Conservation (phyloP, 2,888 invertebrate species). For the Automeris io region DNA sequence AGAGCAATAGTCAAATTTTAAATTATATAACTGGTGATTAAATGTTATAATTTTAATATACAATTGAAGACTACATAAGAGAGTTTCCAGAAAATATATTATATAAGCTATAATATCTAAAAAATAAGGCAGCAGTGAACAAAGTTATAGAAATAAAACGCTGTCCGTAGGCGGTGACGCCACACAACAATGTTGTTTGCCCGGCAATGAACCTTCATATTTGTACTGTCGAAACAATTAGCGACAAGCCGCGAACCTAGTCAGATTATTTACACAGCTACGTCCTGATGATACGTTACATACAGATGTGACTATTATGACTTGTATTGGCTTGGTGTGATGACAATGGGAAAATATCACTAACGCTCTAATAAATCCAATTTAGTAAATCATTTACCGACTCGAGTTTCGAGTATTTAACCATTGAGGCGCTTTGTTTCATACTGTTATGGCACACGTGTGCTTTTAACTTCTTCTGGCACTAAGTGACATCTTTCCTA, state of each 20-base stretch:
- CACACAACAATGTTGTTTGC: constrained; percentile 48
- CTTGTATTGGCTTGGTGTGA: constrained; percentile 11
- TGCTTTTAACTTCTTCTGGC: constrained; percentile 20
- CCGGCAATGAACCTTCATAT: constrained; percentile 72
- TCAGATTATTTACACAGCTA: constrained; percentile 34
- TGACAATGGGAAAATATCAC: constrained; percentile 9
- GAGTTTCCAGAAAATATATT: too few species aligned
- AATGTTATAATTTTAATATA: too few species aligned
- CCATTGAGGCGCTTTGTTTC: not conserved
- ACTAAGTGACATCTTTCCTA: constrained; percentile 19
- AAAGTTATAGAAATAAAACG: constrained; percentile 18
- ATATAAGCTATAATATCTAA: too few species aligned
- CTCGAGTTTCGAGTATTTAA: not conserved
- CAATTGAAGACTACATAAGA: too few species aligned
- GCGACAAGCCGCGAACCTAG: constrained; percentile 51
- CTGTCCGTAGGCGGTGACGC: constrained; percentile 42
- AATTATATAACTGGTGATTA: too few species aligned
- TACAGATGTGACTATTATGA: constrained; percentile 9
- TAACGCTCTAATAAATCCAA: constrained; percentile 7
- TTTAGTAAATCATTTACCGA: not conserved
- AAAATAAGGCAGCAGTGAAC: constrained; percentile 6
- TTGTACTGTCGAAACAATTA: constrained; percentile 71
- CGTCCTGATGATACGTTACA: constrained; percentile 20
- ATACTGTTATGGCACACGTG: constrained; percentile 15
- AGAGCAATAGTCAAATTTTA: too few species aligned